phyloP scores from a whole-genome alignment of 1,140 invertebrate species.

The Dendroctonus ponderosae region DNA sequence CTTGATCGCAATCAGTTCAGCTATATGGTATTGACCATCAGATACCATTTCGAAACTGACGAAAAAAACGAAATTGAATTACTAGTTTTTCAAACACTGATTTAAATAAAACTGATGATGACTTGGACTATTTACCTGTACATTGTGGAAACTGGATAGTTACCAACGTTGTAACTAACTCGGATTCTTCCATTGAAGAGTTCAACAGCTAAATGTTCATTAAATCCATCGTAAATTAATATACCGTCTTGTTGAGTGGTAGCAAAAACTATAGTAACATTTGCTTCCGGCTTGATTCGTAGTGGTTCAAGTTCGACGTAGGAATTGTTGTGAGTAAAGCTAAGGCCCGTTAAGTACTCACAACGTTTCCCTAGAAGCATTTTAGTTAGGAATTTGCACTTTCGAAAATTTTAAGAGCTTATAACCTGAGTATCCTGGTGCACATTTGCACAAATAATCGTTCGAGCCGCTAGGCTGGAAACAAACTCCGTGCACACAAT shows the following conservation, averaged over 20 bases:
- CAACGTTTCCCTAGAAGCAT: constrained; percentile 79
- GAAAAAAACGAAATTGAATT: constrained; percentile 24
- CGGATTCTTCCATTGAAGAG: constrained; percentile 91
- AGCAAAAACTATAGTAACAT: constrained; percentile 91
- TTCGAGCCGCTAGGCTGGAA: constrained; percentile 79
- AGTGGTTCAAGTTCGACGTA: constrained; percentile 91
- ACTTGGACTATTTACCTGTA: constrained; percentile 68
- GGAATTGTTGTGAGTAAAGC: constrained; percentile 89
- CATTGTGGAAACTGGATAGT: constrained; percentile 97
- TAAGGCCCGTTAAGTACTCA: constrained; percentile 91
- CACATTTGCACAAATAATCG: constrained; percentile 95
- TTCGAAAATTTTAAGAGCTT: not conserved
- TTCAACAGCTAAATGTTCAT: constrained; percentile 92
- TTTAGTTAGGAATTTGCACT: constrained; percentile 4
- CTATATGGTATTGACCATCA: constrained; percentile 83
- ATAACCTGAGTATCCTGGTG: constrained; percentile 86
- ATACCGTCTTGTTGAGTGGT: constrained; percentile 89
- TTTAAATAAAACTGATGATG: constrained; percentile 1
- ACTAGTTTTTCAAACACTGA: not conserved
- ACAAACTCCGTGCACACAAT: constrained; percentile 96
- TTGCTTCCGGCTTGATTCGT: constrained; percentile 82
- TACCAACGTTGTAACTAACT: constrained; percentile 95
- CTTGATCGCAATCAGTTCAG: constrained; percentile 85
- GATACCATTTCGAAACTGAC: constrained; percentile 82
- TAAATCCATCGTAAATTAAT: constrained; percentile 84